Evolutionary conservation across 2,888 invertebrate species (phyloP).

Genomic region (Belgica antarctica): DNA sequence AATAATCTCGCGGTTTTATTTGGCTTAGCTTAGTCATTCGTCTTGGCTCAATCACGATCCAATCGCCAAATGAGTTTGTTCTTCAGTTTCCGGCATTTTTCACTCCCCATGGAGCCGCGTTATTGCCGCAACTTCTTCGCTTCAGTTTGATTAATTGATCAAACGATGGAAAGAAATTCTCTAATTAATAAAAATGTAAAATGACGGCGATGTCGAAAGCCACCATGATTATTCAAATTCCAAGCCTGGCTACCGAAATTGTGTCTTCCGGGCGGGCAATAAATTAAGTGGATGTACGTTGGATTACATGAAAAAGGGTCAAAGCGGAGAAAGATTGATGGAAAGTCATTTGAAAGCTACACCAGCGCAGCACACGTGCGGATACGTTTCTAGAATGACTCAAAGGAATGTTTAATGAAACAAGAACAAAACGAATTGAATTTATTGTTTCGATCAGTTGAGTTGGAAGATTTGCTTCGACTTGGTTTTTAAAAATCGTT

Average conservation of each 20-base stretch:
- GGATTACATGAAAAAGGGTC: neutral
- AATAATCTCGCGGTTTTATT: slow-evolving; percentile 22
- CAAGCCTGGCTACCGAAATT: neutral
- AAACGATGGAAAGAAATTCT: neutral
- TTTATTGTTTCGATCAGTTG: neutral
- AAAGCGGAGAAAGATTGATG: slow-evolving; percentile 5
- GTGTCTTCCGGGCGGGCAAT: neutral
- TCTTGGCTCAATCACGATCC: neutral
- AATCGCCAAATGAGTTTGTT: neutral
- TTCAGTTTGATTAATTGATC: neutral
- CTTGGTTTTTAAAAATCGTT: too few species aligned
- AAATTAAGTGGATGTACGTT: slow-evolving; percentile 5
- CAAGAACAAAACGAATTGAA: neutral
- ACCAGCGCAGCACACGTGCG: neutral
- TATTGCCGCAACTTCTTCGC: neutral
- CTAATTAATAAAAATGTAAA: slow-evolving; percentile 12
- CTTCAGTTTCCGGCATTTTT: slow-evolving; percentile 2
- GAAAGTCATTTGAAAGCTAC: neutral
- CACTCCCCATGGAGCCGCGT: too few species aligned
- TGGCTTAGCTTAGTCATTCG: slow-evolving; percentile 5
- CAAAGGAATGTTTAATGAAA: neutral
- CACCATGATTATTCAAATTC: slow-evolving; percentile 22
- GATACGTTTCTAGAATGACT: neutral
- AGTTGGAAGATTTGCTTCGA: neutral
- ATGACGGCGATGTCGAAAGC: slow-evolving; percentile 6